Conservation (phyloP, 1,140 invertebrate genomes). For the Propsilocerus akamusi region DNA sequence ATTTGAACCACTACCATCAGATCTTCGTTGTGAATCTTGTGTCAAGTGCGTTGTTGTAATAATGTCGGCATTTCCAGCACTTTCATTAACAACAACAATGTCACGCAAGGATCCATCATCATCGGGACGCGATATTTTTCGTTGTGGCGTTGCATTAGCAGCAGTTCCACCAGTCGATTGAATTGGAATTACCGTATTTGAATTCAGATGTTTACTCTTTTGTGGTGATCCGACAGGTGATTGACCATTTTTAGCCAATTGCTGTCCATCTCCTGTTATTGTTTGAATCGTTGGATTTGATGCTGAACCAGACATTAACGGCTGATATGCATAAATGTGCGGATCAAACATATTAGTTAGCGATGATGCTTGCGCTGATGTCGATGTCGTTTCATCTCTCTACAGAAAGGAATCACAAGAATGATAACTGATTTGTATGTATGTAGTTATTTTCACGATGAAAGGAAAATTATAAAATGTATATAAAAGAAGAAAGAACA, state of each 20-base stretch:
- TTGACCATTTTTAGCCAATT: neutral
- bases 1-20: conserved; percentile 26
- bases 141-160: neutral
- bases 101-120: neutral
- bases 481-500: neutral
- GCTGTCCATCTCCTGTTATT: conserved; percentile 2
- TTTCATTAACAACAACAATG: neutral
- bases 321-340: conserved; percentile 14
- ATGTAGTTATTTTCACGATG: too few species aligned
- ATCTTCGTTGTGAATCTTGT: conserved; percentile 13
- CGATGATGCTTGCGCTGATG: conserved; percentile 5
- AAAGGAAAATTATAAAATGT: conserved; percentile 7
- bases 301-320: conserved; percentile 3
- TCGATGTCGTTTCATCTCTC: conserved; percentile 26
- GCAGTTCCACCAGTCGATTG: neutral
- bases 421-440: too few species aligned
- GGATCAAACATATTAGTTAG: conserved; percentile 23
- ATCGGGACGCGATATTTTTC: neutral
- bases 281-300: conserved; percentile 6
- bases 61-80: neutral
- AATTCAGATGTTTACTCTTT: conserved; percentile 9
- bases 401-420: conserved; percentile 12
- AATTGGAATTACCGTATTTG: neutral
- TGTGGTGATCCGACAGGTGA: conserved; percentile 5
- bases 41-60: conserved; percentile 10